These are phyloP conservation scores for Procavia capensis DNA, from an alignment of 2,113 vertebrate species.

Conservation along the genomic window DNA sequence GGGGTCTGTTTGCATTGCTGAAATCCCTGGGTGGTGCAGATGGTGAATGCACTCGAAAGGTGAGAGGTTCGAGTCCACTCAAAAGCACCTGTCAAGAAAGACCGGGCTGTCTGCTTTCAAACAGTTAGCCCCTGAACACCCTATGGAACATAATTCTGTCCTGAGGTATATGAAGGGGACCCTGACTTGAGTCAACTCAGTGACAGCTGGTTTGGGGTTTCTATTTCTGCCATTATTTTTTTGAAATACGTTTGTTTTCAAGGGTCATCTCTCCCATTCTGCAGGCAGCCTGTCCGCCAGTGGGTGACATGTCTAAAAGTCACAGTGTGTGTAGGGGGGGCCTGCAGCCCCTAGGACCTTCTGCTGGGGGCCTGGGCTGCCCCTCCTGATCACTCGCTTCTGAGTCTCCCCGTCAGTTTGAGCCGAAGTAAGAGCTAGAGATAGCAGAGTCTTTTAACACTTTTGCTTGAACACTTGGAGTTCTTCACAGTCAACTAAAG, in stretches of 20 bases:
- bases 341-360: not conserved
- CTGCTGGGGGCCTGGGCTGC: not conserved
- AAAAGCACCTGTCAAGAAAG: not conserved
- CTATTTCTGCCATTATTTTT: not conserved
- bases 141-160: not conserved
- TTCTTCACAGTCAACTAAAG: conserved; percentile 66
- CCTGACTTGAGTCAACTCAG: not conserved
- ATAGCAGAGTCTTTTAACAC: not conserved
- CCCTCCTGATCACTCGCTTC: not conserved
- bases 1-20: not conserved
- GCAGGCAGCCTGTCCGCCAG: not conserved
- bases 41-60: not conserved
- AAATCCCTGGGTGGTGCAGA: not conserved
- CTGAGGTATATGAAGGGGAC: not conserved
- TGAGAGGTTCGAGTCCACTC: not conserved
- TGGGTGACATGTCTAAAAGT: not conserved
- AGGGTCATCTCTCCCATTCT: not conserved
- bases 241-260: not conserved
- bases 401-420: not conserved
- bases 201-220: not conserved
- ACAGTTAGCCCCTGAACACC: not conserved
- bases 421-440: not conserved
- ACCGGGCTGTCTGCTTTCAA: not conserved
- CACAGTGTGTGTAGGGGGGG: not conserved
- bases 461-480: not conserved